Base-by-base conservation (phyloP, 2,113 vertebrate genomes). In the Varanus komodoensis region DNA sequence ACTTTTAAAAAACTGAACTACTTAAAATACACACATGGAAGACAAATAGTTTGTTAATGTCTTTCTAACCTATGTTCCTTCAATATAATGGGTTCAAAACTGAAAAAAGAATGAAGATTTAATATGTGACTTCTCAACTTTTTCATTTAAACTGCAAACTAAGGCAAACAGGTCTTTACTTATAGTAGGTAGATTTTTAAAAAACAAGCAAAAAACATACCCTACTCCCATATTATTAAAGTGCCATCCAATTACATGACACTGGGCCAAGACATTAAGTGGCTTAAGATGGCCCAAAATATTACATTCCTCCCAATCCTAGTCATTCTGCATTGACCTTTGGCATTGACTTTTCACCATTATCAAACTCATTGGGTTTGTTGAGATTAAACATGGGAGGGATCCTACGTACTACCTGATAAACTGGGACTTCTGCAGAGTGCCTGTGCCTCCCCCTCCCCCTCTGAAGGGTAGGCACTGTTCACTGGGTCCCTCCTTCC, bases 61-160 rank as follows among this genome's bases (percentile, higher is more conserved):
- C 77, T 86, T 88, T 89, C 88, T 93, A 86, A 84, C 92, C 87
- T 89, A 89, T 32, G 91, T 44, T 48, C 67, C 89, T 93, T 82
- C 90, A 89, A 88, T 69, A 75, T 78, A 64, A 27, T 25, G 78
- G 94, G 61, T 84, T 93, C 64, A 84, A 93, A 92, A 92, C 8
- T 79, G 8, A 82, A 93, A 79, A 92, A 75, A 64, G 88, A 93
- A 68, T 87, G 88, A 91, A 83, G 67, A 89, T 90, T 93, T 90
- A 88, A 91, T 67, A 92, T 32, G 29, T 0, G 80, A 79, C 69
- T 89, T 87, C 90, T 92, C 85, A 94, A 94, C 77, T 90, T 91
- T 90, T 90, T 73, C 52, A 77, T 92, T 79, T 91, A 87, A 91
- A 74, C 57, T 67, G 29, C 79, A 89, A 88, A 48, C 78, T 54